phyloP scores from a whole-genome alignment of 53 echinoderm and acorn worm species.

The Holothuria leucospilota region DNA sequence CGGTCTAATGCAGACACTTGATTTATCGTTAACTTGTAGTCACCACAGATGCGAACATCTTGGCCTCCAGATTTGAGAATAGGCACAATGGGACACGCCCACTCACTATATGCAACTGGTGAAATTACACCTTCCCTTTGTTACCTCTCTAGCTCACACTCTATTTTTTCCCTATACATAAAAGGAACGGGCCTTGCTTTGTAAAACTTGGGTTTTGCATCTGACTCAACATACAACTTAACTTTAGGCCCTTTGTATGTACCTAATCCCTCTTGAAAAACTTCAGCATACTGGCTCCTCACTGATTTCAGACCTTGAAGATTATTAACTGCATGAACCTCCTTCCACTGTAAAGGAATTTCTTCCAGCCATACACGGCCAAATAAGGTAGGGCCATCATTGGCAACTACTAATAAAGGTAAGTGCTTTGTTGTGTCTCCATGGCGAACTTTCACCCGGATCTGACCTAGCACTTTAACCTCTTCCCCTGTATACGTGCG shows the following conservation, averaged over 20 bases:
- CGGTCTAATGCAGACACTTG: conserved; percentile 33
- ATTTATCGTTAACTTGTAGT: conserved; percentile 61
- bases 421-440: background rate
- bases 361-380: conserved; percentile 51
- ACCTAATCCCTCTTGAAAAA: conserved; percentile 15
- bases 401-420: background rate
- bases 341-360: conserved; percentile 51
- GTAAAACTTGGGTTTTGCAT: conserved; percentile 41
- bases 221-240: conserved; percentile 19
- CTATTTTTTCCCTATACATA: conserved; percentile 17
- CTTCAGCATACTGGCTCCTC: background rate
- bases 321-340: background rate
- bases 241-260: conserved; percentile 24
- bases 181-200: conserved; percentile 49
- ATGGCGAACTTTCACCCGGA: background rate
- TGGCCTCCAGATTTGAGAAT: conserved; percentile 6
- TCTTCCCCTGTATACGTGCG: conserved; percentile 14
- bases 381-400: conserved; percentile 52
- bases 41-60: conserved; percentile 51
- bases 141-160: conserved; percentile 21
- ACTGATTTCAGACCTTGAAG: no score
- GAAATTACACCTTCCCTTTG: conserved; percentile 32
- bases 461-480: background rate
- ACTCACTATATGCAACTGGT: conserved; percentile 23
- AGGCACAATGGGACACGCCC: conserved; percentile 56